These are phyloP conservation scores for Actias luna DNA, from an alignment of 2,888 invertebrate species.

Conservation along the genomic window DNA sequence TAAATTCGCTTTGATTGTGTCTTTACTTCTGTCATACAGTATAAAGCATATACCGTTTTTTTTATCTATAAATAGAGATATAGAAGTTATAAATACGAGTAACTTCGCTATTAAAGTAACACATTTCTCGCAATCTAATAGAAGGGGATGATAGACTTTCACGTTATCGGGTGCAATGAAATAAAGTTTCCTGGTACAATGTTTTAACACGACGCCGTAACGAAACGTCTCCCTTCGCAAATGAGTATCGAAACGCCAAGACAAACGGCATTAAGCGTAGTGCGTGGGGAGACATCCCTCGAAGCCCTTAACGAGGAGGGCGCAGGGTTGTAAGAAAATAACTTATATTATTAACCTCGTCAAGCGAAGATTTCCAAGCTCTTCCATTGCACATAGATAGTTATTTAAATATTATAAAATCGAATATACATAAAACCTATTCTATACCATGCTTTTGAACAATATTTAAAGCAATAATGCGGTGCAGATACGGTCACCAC, in stretches of 20 bases:
- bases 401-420: no score
- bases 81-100: not conserved
- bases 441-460: no score
- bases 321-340: constrained; percentile 10
- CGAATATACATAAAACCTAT: no score
- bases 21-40: no score
- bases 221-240: constrained; percentile 33
- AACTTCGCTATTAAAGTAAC: not conserved
- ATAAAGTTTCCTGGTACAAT: not conserved
- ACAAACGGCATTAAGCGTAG: constrained; percentile 73
- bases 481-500: no score
- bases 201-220: not conserved
- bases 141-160: not conserved
- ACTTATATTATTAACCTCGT: not conserved
- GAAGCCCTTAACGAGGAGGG: constrained; percentile 9
- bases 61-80: no score
- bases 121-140: not conserved
- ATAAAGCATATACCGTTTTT: no score
- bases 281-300: constrained; percentile 33
- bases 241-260: constrained; percentile 72
- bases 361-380: not conserved
- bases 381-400: not conserved
- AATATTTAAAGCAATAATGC: no score
- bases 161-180: not conserved
- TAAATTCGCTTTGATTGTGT: no score